phyloP scores from a whole-genome alignment of 2,797 vertebrate genomes.

The Enteromius afrohamiltoni region DNA sequence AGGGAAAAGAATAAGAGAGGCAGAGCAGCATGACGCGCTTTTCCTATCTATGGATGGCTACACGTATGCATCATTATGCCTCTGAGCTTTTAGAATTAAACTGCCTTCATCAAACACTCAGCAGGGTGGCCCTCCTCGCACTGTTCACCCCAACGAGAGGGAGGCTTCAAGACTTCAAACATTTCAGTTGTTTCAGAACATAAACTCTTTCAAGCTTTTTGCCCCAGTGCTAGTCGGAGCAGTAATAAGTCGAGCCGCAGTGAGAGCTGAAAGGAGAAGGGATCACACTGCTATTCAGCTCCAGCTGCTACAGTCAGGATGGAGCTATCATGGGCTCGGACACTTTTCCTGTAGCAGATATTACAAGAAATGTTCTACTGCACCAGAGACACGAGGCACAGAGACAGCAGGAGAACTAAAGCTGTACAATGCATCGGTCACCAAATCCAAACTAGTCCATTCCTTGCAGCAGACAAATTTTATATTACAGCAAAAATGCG shows the following conservation, averaged over 20 bases:
- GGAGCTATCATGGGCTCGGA: slow-evolving; percentile 6
- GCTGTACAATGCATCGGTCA: background rate
- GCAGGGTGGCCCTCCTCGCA: slow-evolving; percentile 46
- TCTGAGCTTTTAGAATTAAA: slow-evolving; percentile 54
- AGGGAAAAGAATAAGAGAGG: slow-evolving; percentile 19
- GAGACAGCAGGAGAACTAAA: background rate
- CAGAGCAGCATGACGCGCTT: slow-evolving; percentile 39
- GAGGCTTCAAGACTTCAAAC: slow-evolving; percentile 51
- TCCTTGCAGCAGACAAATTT: background rate
- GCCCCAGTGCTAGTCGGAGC: slow-evolving; percentile 33
- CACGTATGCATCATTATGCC: slow-evolving; percentile 49
- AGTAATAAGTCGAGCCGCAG: slow-evolving; percentile 37
- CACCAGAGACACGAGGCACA: background rate
- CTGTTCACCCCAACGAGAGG: slow-evolving; percentile 41
- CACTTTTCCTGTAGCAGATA: slow-evolving; percentile 15
- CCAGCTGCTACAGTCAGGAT: slow-evolving; percentile 29
- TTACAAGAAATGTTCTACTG: background rate
- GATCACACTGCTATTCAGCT: slow-evolving; percentile 37
- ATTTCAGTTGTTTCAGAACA: slow-evolving; percentile 50
- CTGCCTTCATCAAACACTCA: slow-evolving; percentile 51
- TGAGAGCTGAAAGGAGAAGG: slow-evolving; percentile 26
- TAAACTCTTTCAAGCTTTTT: slow-evolving; percentile 48
- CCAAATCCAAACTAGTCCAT: background rate
- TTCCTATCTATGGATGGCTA: slow-evolving; percentile 35
- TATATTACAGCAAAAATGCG: background rate